These are phyloP conservation scores for Aphelinus certus DNA, from an alignment of 1,140 invertebrate species.

Conservation along the genomic window DNA sequence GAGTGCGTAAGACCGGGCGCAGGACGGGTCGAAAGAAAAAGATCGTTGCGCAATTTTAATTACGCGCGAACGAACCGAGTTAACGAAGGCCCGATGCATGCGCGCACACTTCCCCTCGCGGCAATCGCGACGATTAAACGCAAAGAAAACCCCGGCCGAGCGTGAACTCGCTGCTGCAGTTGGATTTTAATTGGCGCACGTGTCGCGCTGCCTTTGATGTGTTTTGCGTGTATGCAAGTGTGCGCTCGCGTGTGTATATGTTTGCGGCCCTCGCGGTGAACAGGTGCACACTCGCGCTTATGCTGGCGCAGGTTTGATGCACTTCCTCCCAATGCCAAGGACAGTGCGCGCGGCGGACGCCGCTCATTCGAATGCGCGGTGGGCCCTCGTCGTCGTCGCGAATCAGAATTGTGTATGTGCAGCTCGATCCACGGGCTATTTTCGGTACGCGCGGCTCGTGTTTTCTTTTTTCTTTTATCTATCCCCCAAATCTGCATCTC, in stretches of 20 bases:
- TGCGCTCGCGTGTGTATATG: not conserved
- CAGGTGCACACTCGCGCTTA: not conserved
- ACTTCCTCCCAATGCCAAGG: slow-evolving; percentile 14
- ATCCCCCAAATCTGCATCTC: not conserved
- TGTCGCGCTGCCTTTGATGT: not conserved
- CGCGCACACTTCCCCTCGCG: too few species aligned
- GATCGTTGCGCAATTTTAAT: too few species aligned
- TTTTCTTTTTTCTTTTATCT: not conserved
- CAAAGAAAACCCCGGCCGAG: not conserved
- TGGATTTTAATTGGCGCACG: not conserved
- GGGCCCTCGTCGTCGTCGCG: not conserved
- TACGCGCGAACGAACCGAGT: too few species aligned
- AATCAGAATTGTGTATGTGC: not conserved
- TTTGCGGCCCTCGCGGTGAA: not conserved
- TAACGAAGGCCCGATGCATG: too few species aligned
- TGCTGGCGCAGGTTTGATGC: not conserved
- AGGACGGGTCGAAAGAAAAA: too few species aligned
- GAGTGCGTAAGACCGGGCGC: too few species aligned
- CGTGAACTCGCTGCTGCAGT: not conserved
- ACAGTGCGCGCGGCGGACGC: not conserved
- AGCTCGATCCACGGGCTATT: not conserved
- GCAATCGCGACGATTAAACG: not conserved
- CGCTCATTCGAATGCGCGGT: not conserved
- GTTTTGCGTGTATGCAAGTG: not conserved
- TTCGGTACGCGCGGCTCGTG: not conserved